phyloP scores from a whole-genome alignment of 2,113 vertebrate species.

The Chloroceryle aenea region DNA sequence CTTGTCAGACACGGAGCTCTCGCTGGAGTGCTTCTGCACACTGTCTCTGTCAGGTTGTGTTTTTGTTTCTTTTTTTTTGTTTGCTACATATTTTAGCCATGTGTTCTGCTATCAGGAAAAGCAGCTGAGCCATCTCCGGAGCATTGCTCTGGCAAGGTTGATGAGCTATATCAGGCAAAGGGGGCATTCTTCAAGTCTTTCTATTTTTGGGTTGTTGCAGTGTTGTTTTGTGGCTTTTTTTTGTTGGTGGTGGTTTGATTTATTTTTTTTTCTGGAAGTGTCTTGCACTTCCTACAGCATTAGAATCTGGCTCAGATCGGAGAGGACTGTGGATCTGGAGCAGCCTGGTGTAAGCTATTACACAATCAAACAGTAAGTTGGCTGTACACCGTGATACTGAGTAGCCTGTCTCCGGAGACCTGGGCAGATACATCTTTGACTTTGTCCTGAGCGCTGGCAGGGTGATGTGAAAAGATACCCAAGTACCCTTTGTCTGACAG shows the following conservation, averaged over 20 bases:
- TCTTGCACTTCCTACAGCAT: background rate
- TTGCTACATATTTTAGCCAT: background rate
- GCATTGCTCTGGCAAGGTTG: background rate
- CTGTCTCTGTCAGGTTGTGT: background rate
- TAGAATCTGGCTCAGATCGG: background rate
- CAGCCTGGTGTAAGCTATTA: background rate
- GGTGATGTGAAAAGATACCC: background rate
- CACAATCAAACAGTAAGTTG: background rate
- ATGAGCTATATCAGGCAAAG: background rate
- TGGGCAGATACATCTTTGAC: background rate
- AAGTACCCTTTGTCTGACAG: background rate
- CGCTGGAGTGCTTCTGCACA: background rate
- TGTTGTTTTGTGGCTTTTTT: background rate
- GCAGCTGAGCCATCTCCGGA: background rate
- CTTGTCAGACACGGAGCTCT: background rate
- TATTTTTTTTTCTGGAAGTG: background rate
- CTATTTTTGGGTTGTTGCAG: background rate
- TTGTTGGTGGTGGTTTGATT: no score
- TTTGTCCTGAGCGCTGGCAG: background rate
- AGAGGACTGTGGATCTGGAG: background rate
- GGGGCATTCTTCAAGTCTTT: background rate
- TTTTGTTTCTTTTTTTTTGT: background rate
- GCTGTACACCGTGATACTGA: background rate
- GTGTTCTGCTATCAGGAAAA: background rate
- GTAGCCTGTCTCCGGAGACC: background rate